Percentiles rank a stretch among this genome's conserved stretches.
phyloP scores from a whole-genome alignment of 2,888 invertebrate species.

The Apamea crenata region DNA sequence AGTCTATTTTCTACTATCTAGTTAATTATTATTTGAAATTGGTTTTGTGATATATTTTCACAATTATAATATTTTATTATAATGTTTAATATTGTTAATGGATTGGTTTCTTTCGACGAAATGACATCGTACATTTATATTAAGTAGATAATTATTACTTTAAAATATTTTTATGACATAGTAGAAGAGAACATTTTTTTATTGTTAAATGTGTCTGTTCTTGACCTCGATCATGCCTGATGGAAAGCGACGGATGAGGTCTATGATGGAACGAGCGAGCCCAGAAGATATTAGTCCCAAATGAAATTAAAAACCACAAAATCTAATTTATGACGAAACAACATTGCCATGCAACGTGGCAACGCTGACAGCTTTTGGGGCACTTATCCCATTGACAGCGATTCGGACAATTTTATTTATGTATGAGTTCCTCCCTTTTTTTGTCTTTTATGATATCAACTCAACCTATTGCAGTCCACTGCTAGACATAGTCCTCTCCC shows the following conservation, averaged over 20 bases:
- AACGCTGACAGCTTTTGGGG: neutral
- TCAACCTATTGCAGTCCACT: too few species aligned
- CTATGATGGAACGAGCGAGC: too few species aligned
- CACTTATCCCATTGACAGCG: neutral
- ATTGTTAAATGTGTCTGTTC: too few species aligned
- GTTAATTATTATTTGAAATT: slow-evolving; percentile 32
- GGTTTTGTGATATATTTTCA: slow-evolving; percentile 2
- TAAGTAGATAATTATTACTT: slow-evolving; percentile 3
- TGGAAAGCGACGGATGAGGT: too few species aligned
- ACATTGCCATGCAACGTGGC: neutral
- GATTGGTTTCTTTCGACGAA: slow-evolving; percentile 20
- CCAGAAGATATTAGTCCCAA: neutral
- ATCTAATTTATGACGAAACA: neutral
- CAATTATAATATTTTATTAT: slow-evolving; percentile 10
- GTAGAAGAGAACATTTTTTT: neutral
- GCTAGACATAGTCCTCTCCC: too few species aligned
- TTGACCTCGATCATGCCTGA: too few species aligned
- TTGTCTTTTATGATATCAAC: neutral
- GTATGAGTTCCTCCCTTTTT: too few species aligned
- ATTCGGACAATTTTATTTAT: too few species aligned
- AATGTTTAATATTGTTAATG: slow-evolving; percentile 20
- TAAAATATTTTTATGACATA: neutral
- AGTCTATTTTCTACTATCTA: slow-evolving; percentile 27
- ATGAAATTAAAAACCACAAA: neutral
- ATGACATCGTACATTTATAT: slow-evolving; percentile 27